Base-by-base conservation (phyloP, 53 echinoderm and acorn worm genomes). In the Holothuria leucospilota region DNA sequence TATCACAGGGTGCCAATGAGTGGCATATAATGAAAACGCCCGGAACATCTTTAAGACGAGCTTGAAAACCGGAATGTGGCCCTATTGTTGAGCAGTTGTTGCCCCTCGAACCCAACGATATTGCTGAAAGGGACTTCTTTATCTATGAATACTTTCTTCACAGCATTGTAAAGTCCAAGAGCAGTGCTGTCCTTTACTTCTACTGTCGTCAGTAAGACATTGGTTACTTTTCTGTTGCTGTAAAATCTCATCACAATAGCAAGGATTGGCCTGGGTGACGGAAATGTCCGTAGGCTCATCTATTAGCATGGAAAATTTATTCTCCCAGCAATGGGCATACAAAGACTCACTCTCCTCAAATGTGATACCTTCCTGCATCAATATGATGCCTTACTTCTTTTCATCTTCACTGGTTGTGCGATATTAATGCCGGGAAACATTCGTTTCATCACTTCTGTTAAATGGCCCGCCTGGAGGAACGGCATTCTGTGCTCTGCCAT, bases 351-450 rank as follows among this genome's bases (percentile, higher is more conserved):
- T 83, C 84, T 42, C n/a, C n/a, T 83, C 65, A 83, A 23, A 49
- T 40, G 84, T 66, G 16, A 38, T 20, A 64, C 84, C 65, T 66
- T 28, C 84, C 66, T 83, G 84, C 84, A 83, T 83, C 41, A 83
- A 65, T 83, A 65, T 83, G 65, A 83, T 40, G 84, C 84, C 41
- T 83, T 83, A 13, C 42, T 34, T 34, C 66, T 34, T 83, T 83
- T 83, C 16, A 14, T 82, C 38, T 59, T 81, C 39, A 81, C 30
- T 83, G 5, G 23, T 83, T 83, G 56, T 78, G 89, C 91, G 20
- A 89, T 91, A 62, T 87, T 88, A 53, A 88, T 91, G 78, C 86
- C 84, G 34, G 86, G 91, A 83, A 88, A 90, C 90, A 91, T 91
- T 21, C 39, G 29, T 40, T 94, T 94, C 64, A 87, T 82, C 29